phyloP scores from a whole-genome alignment of 2,797 vertebrate species.

The Pseudomugil gertrudae region DNA sequence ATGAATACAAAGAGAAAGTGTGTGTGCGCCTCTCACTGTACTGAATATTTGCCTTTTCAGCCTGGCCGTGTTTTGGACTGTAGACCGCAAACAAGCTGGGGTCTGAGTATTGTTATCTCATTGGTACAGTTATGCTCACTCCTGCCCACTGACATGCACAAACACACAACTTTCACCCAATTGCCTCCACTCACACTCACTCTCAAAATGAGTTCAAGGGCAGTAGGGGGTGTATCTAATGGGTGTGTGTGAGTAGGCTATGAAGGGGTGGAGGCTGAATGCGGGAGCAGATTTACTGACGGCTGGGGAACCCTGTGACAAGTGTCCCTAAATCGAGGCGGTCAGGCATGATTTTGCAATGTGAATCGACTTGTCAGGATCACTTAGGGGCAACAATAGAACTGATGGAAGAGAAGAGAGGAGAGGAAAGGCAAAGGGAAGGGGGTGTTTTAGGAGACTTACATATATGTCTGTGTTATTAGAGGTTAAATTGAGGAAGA shows the following conservation, averaged over 20 bases:
- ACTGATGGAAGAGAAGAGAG: conserved; percentile 15
- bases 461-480: conserved; percentile 38
- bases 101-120: conserved; percentile 71
- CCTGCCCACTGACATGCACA: conserved; percentile 34
- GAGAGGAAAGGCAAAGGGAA: conserved; percentile 16
- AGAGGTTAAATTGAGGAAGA: conserved; percentile 28
- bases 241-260: conserved; percentile 39
- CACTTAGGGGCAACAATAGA: conserved; percentile 85
- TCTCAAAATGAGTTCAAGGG: conserved; percentile 59
- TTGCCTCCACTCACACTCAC: conserved; percentile 53
- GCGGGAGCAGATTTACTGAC: conserved; percentile 50
- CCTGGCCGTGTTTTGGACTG: conserved; percentile 51
- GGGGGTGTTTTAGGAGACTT: conserved; percentile 17
- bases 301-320: conserved; percentile 56
- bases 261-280: conserved; percentile 13
- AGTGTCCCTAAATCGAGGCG: conserved; percentile 62
- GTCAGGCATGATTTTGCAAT: conserved; percentile 75
- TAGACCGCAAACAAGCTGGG: conserved; percentile 63
- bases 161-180: conserved; percentile 56
- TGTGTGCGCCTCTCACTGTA: conserved; percentile 21
- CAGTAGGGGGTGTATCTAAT: conserved; percentile 43
- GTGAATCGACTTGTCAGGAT: conserved; percentile 83
- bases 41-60: conserved; percentile 55
- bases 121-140: conserved; percentile 61
- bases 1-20: conserved; percentile 60